Percentiles rank a stretch among this genome's conserved stretches.
Evolutionary conservation across 1,140 invertebrate species (phyloP).

Genomic region (Megalonaias nervosa): DNA sequence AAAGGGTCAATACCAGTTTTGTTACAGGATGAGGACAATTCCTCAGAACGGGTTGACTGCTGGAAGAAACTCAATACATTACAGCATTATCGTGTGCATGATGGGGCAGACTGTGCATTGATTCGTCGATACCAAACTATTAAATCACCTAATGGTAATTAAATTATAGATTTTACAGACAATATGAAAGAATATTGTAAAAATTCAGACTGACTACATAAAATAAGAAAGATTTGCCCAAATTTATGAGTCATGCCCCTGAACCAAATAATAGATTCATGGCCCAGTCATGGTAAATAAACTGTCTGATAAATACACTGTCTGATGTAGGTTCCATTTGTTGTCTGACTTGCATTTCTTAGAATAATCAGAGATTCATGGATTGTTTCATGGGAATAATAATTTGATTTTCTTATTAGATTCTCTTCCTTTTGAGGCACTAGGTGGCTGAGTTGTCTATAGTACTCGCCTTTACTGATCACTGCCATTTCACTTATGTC

Average conservation of each 20-base stretch:
- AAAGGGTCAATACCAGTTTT: constrained; percentile 90
- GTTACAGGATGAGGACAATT: constrained; percentile 97
- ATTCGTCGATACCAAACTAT: constrained; percentile 88
- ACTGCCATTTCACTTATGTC: too few species aligned
- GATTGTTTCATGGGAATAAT: too few species aligned
- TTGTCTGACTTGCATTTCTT: background rate
- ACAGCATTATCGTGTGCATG: constrained; percentile 96
- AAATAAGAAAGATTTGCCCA: background rate
- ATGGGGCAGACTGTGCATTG: constrained; percentile 93
- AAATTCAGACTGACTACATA: background rate
- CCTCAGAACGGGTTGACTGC: constrained; percentile 91
- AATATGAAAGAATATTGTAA: background rate
- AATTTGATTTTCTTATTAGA: too few species aligned
- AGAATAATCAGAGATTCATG: background rate
- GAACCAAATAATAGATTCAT: background rate
- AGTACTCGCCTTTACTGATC: too few species aligned
- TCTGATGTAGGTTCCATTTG: background rate
- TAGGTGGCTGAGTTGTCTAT: too few species aligned
- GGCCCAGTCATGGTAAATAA: background rate
- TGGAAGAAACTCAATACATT: constrained; percentile 99
- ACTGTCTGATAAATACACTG: too few species aligned
- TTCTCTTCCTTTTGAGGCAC: too few species aligned
- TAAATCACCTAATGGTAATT: constrained; percentile 62
- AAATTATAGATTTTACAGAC: constrained; percentile 1
- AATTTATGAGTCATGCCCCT: background rate